Conservation (phyloP, 2,888 invertebrate species). For the Cephus rjabovi region DNA sequence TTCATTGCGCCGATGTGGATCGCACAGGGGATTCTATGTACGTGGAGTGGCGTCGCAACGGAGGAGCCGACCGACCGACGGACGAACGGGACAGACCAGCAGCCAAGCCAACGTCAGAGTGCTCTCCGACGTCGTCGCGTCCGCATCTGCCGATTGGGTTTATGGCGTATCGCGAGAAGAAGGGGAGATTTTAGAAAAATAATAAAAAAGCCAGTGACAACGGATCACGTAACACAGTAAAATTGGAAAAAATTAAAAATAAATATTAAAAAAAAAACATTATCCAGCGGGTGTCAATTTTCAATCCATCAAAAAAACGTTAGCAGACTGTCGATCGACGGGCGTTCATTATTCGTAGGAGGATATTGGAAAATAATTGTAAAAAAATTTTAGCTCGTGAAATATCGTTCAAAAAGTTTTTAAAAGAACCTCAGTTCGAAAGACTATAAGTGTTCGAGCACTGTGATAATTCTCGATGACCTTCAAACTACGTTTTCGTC, state of each 20-base stretch:
- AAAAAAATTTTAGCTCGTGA: background rate
- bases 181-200: background rate
- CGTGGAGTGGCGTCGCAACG: constrained; percentile 5
- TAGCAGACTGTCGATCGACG: background rate
- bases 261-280: background rate
- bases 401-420: background rate
- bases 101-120: constrained; percentile 8
- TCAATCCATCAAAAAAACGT: background rate
- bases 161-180: background rate
- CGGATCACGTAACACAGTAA: background rate
- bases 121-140: constrained; percentile 10
- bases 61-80: background rate
- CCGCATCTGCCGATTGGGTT: constrained; percentile 2
- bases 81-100: background rate
- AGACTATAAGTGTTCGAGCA: background rate
- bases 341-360: background rate
- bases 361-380: background rate
- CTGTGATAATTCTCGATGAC: background rate
- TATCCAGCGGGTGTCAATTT: background rate
- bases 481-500: background rate
- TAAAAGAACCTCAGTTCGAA: background rate
- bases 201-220: background rate
- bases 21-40: background rate
- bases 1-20: constrained; percentile 30
- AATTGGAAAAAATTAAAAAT: background rate